phyloP scores from a whole-genome alignment of 1,140 invertebrate species.

The Paraescarpia echinospica region DNA sequence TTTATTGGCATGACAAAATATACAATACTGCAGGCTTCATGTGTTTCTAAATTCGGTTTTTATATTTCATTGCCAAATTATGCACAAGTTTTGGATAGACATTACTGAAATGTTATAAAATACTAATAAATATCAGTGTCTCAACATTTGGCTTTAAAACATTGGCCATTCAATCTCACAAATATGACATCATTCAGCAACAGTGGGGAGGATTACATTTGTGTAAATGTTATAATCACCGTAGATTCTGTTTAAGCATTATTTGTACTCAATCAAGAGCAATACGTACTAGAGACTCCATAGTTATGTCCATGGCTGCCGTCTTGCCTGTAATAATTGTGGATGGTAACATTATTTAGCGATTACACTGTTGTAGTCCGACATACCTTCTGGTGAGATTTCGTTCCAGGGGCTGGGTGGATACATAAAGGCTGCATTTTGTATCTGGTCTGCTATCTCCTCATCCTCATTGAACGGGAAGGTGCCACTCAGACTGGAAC shows the following conservation, averaged over 20 bases:
- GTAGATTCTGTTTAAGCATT: not conserved
- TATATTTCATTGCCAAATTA: too few relatives aligned
- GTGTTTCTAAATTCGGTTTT: too few relatives aligned
- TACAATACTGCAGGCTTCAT: too few relatives aligned
- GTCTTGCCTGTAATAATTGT: not conserved
- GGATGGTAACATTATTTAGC: not conserved
- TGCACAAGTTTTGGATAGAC: too few relatives aligned
- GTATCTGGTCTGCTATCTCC: slow-evolving; percentile 98
- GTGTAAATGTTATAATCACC: not conserved
- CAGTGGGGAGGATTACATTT: too few relatives aligned
- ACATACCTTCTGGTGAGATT: slow-evolving; percentile 88
- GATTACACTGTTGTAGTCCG: not conserved
- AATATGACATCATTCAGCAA: not conserved
- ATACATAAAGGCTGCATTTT: slow-evolving; percentile 99
- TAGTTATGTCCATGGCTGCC: too few relatives aligned
- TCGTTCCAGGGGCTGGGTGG: slow-evolving; percentile 94
- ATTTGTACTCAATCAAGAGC: too few relatives aligned
- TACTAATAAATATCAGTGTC: too few relatives aligned
- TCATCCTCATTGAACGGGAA: slow-evolving; percentile 99
- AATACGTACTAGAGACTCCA: too few relatives aligned
- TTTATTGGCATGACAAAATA: too few relatives aligned
- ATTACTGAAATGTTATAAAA: too few relatives aligned
- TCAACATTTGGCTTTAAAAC: too few relatives aligned
- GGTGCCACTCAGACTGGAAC: slow-evolving; percentile 86
- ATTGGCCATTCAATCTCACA: not conserved